A percentile compares a stretch with the other conserved stretches of the same genome.
phyloP scores from a whole-genome alignment of 2,797 vertebrate genomes.

The Darevskia mixta region DNA sequence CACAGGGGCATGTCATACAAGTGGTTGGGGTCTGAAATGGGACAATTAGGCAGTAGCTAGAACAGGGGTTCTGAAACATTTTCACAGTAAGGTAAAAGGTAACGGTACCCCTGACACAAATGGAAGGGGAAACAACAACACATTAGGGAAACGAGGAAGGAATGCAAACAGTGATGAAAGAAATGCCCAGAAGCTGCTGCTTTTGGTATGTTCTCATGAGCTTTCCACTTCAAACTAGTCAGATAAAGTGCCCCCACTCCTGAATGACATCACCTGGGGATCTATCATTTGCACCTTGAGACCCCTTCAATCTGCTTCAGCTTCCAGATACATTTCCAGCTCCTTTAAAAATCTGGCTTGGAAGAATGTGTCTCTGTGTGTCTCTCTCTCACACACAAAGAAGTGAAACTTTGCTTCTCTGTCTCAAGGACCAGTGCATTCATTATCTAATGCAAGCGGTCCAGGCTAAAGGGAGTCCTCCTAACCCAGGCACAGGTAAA shows the following conservation, averaged over 20 bases:
- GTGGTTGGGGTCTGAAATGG: too few species aligned
- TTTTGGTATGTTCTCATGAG: conserved; percentile 79
- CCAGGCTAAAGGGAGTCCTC: too few species aligned
- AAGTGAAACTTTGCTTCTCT: not conserved
- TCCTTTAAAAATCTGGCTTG: conserved; percentile 4
- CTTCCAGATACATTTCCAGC: conserved; percentile 53
- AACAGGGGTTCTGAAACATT: too few species aligned
- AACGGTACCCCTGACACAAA: too few species aligned
- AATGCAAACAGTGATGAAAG: conserved; percentile 81
- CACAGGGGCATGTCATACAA: too few species aligned
- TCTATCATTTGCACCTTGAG: conserved; percentile 76
- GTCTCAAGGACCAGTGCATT: too few species aligned
- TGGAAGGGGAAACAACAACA: too few species aligned
- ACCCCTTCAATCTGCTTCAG: conserved; percentile 54
- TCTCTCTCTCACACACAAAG: conserved; percentile 10
- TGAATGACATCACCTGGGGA: conserved; percentile 74
- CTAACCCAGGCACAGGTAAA: too few species aligned
- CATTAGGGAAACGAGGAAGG: too few species aligned
- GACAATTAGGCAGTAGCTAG: too few species aligned
- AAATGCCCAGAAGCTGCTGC: conserved; percentile 81
- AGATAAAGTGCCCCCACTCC: conserved; percentile 82
- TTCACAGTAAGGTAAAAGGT: too few species aligned
- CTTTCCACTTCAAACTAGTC: conserved; percentile 83
- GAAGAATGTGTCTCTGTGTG: conserved; percentile 25
- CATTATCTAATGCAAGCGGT: too few species aligned